phyloP scores from a whole-genome alignment of 1,140 invertebrate species.

The Nautilus pompilius region DNA sequence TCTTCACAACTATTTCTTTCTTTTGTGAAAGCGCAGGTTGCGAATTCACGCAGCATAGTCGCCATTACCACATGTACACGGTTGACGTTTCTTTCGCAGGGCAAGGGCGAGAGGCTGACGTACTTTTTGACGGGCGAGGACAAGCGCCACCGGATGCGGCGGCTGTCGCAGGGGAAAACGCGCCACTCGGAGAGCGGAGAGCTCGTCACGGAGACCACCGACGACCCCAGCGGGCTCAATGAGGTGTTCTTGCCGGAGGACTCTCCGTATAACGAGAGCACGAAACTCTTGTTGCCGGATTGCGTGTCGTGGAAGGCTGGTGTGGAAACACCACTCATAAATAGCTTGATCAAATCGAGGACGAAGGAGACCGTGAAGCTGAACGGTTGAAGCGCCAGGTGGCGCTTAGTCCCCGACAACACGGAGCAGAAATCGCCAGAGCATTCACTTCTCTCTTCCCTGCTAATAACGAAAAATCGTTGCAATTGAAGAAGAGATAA shows the following conservation, averaged over 20 bases:
- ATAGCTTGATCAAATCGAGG: too few relatives aligned
- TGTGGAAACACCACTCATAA: too few relatives aligned
- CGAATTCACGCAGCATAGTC: background rate
- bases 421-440: too few relatives aligned
- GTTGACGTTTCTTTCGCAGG: conserved; percentile 23
- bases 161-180: conserved; percentile 20
- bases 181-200: background rate
- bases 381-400: too few relatives aligned
- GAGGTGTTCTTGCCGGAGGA: background rate
- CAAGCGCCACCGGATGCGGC: conserved; percentile 14
- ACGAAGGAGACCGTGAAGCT: too few relatives aligned
- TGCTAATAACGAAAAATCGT: too few relatives aligned
- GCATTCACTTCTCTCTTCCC: too few relatives aligned
- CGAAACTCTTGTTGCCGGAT: too few relatives aligned
- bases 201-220: background rate
- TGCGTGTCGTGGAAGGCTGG: too few relatives aligned
- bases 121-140: conserved; percentile 46
- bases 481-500: too few relatives aligned
- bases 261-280: too few relatives aligned
- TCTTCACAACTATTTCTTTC: background rate
- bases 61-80: background rate
- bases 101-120: conserved; percentile 45
- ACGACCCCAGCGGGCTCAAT: background rate
- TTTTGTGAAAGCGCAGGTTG: background rate
- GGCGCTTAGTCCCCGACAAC: too few relatives aligned